Conservation (phyloP, 2,113 vertebrate species). For the Elgaria multicarinata region DNA sequence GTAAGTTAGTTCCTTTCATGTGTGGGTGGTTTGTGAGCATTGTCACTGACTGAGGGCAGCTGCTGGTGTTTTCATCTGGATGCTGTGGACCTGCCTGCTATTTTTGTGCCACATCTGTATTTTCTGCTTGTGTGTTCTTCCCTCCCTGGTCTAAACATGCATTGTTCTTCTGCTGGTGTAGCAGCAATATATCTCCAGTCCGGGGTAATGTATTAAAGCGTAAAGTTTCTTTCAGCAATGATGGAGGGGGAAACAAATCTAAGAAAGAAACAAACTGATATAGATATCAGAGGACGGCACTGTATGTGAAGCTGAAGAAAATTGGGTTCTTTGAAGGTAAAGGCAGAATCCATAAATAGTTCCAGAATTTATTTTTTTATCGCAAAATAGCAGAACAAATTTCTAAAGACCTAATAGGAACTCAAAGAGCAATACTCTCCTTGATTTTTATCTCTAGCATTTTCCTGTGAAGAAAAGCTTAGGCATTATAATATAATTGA, state of each 20-base stretch:
- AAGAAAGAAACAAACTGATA: fast-evolving
- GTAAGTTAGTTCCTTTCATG: too few relatives aligned
- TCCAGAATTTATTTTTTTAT: neutral
- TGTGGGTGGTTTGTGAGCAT: too few relatives aligned
- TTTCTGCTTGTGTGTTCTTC: too few relatives aligned
- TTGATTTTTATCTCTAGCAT: neutral
- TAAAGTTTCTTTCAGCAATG: neutral
- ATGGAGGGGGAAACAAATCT: fast-evolving
- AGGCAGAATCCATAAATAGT: neutral
- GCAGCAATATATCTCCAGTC: neutral
- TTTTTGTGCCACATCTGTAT: too few relatives aligned
- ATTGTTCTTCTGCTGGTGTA: too few relatives aligned
- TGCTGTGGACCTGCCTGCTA: too few relatives aligned
- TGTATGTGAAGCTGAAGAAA: neutral
- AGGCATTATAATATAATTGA: constrained; percentile 4
- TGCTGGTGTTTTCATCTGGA: too few relatives aligned
- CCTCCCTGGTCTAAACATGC: too few relatives aligned
- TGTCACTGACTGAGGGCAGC: too few relatives aligned
- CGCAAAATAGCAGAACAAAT: fast-evolving
- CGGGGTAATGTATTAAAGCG: neutral
- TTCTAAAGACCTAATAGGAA: fast-evolving
- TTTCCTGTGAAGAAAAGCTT: fast-evolving
- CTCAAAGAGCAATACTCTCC: neutral
- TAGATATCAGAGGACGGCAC: fast-evolving
- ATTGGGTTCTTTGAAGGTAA: fast-evolving